Evolutionary conservation across 2,113 vertebrate species (phyloP).

Genomic region (Coryphaenoides rupestris): DNA sequence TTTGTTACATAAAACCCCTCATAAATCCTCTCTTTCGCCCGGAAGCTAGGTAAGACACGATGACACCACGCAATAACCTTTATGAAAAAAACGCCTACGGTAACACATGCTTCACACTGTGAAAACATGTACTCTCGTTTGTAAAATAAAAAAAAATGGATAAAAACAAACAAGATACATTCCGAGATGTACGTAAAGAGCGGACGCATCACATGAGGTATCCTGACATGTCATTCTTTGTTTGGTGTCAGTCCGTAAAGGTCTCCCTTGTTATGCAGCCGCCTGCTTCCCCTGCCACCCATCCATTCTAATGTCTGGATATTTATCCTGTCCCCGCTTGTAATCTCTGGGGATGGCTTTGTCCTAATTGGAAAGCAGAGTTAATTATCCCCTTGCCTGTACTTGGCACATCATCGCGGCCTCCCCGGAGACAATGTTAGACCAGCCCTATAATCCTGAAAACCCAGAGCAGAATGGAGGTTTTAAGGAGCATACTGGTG

Average conservation of each 20-base stretch:
- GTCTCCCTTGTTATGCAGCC: slow-evolving; percentile 31
- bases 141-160: too few relatives aligned
- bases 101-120: too few relatives aligned
- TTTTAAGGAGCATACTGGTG: too few relatives aligned
- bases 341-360: slow-evolving; percentile 54
- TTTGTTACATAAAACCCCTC: too few relatives aligned
- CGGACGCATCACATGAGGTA: too few relatives aligned
- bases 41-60: too few relatives aligned
- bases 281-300: slow-evolving; percentile 21
- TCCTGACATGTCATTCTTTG: slow-evolving; percentile 10
- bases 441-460: slow-evolving; percentile 45
- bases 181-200: too few relatives aligned
- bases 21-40: too few relatives aligned
- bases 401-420: slow-evolving; percentile 60
- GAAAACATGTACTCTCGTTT: too few relatives aligned
- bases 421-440: slow-evolving; percentile 53
- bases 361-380: slow-evolving; percentile 70
- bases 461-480: slow-evolving; percentile 1
- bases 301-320: slow-evolving; percentile 33
- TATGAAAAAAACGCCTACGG: too few relatives aligned
- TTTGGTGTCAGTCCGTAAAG: slow-evolving; percentile 19
- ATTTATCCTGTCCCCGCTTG: slow-evolving; percentile 51
- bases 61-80: too few relatives aligned
- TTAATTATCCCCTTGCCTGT: slow-evolving; percentile 67
- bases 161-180: too few relatives aligned